These are phyloP conservation scores for Polypedilum pembai DNA, from an alignment of 1,140 invertebrate species.

Conservation along the genomic window DNA sequence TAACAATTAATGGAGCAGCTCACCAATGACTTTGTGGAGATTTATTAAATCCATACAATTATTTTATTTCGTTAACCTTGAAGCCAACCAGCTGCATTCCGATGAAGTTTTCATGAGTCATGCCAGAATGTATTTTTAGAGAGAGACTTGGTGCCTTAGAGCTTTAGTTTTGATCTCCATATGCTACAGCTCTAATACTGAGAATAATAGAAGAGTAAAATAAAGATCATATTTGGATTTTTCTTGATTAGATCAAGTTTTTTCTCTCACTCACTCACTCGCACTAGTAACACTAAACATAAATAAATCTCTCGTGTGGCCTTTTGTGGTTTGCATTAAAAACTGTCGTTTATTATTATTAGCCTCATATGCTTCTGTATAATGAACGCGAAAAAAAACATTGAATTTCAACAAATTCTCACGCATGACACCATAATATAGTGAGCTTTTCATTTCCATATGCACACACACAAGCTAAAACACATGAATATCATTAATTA, in stretches of 20 bases:
- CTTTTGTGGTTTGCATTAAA: neutral
- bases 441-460: neutral
- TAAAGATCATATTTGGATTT: constrained; percentile 19
- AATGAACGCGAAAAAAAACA: neutral
- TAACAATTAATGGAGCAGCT: constrained; percentile 5
- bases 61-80: constrained; percentile 18
- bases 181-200: neutral
- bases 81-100: constrained; percentile 15
- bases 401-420: constrained; percentile 18
- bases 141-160: neutral
- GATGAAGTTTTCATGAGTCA: constrained; percentile 12
- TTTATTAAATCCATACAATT: constrained; percentile 13
- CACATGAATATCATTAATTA: constrained; percentile 24
- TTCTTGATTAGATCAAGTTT: neutral
- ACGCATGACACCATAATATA: neutral
- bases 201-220: constrained; percentile 6
- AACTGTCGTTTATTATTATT: neutral
- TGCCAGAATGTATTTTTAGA: constrained; percentile 1
- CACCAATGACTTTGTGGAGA: constrained; percentile 15
- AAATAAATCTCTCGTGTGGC: constrained; percentile 9
- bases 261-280: neutral
- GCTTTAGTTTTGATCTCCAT: constrained; percentile 1
- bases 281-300: too few relatives aligned
- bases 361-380: neutral
- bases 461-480: neutral